Base-by-base conservation (phyloP, 2,888 invertebrate species). In the Theristus sp. region DNA sequence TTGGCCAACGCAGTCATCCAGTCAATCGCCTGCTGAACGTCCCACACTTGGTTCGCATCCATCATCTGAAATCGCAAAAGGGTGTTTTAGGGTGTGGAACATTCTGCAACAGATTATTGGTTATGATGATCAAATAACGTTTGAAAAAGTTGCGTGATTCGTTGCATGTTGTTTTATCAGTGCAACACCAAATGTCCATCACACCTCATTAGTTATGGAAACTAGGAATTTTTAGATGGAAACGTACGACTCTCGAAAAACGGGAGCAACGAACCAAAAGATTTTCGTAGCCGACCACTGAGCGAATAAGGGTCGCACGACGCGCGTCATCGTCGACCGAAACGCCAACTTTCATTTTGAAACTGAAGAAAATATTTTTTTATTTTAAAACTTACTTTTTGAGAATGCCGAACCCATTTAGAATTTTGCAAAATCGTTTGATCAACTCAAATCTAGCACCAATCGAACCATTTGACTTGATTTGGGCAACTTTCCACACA, bases 331-430 rank as follows among this genome's bases (percentile, higher is more conserved):
- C 84, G 63, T 84, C 80, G 25, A 88, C 73, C 74, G 84, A 82
- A 63, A 81, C 79, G 0, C 90, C 91, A n/a, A 91, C 88, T 79
- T 91, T 91, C 20, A 87, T 81, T 78, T 91, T 91, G 74, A 90
- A 90, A 58, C 76, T 75, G 61, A 30, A 63, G 22, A 62, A 56
- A n/a, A n/a, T n/a, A n/a, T 56, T 52, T 30, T 28, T 31, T 25
- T 54, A 24, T 59, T 38, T 47, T 31, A 24, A 52, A 38, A 56
- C 30, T 28, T 24, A 30, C 31, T 28, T 6, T 52, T 52, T 52
- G n/a, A 46, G 46, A 46, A 46, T n/a, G n/a, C n/a, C n/a, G n/a
- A n/a, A n/a, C n/a, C n/a, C n/a, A n/a, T n/a, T n/a, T n/a, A n/a
- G n/a, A n/a, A n/a, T n/a, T n/a, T n/a, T n/a, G n/a, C n/a, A n/a